A percentile compares a stretch with the other conserved stretches of the same genome.
These are phyloP conservation scores for Pao palembangensis DNA, from an alignment of 2,113 vertebrate genomes.

Conservation along the genomic window DNA sequence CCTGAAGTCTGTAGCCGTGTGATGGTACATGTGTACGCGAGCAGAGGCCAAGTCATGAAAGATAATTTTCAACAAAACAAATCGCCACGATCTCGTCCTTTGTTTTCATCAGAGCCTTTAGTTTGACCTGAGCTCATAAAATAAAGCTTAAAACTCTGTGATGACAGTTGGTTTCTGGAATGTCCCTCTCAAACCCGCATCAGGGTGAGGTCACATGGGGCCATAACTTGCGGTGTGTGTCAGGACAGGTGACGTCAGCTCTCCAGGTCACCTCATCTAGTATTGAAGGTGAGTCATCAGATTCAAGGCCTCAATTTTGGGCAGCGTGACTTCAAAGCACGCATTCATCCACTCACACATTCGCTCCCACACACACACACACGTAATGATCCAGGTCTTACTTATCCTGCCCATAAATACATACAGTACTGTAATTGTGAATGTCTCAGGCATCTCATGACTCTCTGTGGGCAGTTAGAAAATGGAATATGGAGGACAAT, in stretches of 20 bases:
- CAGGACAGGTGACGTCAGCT: conserved; percentile 58
- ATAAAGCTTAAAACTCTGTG: conserved; percentile 13
- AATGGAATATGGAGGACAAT: conserved; percentile 39
- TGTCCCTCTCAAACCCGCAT: conserved; percentile 24
- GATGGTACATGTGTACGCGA: background rate
- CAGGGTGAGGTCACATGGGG: conserved; percentile 48
- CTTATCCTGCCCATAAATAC: conserved; percentile 63
- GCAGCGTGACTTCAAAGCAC: conserved; percentile 28
- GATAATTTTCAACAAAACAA: too few relatives aligned
- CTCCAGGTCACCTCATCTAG: conserved; percentile 35
- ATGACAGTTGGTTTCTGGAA: conserved; percentile 29
- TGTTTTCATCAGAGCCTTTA: conserved; percentile 10
- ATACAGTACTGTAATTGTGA: conserved; percentile 54
- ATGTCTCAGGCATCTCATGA: conserved; percentile 63
- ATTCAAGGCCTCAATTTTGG: conserved; percentile 42
- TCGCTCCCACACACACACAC: conserved; percentile 1
- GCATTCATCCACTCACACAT: conserved; percentile 7
- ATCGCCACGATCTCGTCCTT: too few relatives aligned
- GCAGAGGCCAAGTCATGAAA: too few relatives aligned
- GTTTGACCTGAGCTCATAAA: conserved; percentile 25
- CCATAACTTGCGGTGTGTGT: conserved; percentile 39
- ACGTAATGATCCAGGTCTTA: conserved; percentile 29
- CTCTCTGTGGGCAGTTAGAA: conserved; percentile 39
- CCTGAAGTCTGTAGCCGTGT: conserved; percentile 34
- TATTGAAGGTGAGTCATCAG: conserved; percentile 54